phyloP scores from a whole-genome alignment of 2,113 vertebrate genomes.

The Otocyon megalotis region DNA sequence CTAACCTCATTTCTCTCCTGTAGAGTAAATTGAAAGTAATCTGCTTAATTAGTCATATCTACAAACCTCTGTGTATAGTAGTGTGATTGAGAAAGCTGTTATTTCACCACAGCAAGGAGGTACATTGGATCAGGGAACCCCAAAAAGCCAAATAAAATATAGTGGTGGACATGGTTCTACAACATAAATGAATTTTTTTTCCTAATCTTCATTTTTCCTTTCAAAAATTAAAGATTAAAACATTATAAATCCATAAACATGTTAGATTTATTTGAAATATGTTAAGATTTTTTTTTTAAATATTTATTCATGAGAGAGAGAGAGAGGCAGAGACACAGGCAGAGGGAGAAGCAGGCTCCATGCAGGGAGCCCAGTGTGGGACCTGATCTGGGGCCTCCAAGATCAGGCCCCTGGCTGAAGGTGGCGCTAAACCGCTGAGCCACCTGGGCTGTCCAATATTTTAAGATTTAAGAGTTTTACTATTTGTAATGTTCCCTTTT shows the following conservation, averaged over 20 bases:
- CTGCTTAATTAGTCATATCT: conserved; percentile 29
- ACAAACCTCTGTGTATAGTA: neutral
- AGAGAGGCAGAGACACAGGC: no score
- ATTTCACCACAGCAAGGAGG: neutral
- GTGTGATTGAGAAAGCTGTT: neutral
- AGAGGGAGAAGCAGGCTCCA: no score
- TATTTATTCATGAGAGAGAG: no score
- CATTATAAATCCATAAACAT: conserved; percentile 5
- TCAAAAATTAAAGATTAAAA: neutral
- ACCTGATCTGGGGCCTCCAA: no score
- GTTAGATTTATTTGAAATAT: conserved; percentile 23
- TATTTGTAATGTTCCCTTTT: neutral
- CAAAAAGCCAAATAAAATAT: neutral
- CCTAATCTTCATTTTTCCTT: neutral
- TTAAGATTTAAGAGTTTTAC: conserved; percentile 2
- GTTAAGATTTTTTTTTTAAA: neutral
- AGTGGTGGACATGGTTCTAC: neutral
- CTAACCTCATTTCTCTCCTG: conserved; percentile 24
- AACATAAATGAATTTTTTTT: conserved; percentile 36
- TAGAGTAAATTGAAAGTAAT: conserved; percentile 42
- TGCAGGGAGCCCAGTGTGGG: no score
- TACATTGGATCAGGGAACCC: neutral
- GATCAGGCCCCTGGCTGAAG: no score
- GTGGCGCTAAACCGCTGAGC: no score
- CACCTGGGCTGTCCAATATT: neutral